Evolutionary conservation across 2,797 vertebrate species (phyloP).

Genomic region (Gila robusta): DNA sequence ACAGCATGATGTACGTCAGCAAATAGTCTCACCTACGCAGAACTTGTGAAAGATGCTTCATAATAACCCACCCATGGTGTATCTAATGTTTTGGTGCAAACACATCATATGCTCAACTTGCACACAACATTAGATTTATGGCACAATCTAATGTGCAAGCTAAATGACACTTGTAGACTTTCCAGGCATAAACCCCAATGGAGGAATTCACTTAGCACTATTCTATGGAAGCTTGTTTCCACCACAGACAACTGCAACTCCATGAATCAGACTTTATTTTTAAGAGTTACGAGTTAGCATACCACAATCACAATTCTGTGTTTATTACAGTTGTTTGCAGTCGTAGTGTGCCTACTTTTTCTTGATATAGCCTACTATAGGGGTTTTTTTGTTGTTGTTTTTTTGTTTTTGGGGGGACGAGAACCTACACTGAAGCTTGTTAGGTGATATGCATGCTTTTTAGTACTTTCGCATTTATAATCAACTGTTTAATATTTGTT

Average conservation of each 20-base stretch:
- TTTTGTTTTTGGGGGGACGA: too few species aligned
- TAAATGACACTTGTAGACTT: slow-evolving; percentile 28
- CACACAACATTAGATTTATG: slow-evolving; percentile 24
- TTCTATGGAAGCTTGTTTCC: not conserved
- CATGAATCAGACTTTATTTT: not conserved
- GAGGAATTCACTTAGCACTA: not conserved
- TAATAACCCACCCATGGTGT: slow-evolving; percentile 54
- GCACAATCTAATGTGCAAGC: slow-evolving; percentile 41
- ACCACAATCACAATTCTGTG: not conserved
- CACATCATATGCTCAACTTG: slow-evolving; percentile 37
- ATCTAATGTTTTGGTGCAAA: slow-evolving; percentile 35
- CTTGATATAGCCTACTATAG: not conserved
- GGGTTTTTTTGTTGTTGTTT: too few species aligned
- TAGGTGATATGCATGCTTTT: not conserved
- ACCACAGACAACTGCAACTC: not conserved
- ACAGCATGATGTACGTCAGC: slow-evolving; percentile 24
- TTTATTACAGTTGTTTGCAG: not conserved
- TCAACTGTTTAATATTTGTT: not conserved
- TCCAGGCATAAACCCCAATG: slow-evolving; percentile 6
- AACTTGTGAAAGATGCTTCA: slow-evolving; percentile 48
- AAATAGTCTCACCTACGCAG: slow-evolving; percentile 41
- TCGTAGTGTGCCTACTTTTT: not conserved
- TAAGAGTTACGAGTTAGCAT: not conserved
- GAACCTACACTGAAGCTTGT: not conserved
- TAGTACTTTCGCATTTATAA: not conserved